Evolutionary conservation across 2,113 vertebrate genomes (phyloP).

Genomic region (Myotis brandtii): DNA sequence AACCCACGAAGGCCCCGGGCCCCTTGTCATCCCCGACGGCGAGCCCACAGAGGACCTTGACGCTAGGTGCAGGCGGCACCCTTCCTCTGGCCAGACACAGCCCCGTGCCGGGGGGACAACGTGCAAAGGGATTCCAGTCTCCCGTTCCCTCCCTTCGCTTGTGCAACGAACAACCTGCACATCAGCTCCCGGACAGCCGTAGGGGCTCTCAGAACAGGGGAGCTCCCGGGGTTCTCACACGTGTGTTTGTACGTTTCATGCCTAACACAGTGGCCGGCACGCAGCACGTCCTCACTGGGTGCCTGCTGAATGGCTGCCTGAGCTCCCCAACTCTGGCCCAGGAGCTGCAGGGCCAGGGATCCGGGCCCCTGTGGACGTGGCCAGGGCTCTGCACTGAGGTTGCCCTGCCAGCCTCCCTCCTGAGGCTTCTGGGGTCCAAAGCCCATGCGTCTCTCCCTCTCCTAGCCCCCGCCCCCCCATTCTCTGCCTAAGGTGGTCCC

Average conservation of each 20-base stretch:
- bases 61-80: background rate
- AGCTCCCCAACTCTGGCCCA: background rate
- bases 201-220: background rate
- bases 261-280: background rate
- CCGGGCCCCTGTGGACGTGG: background rate
- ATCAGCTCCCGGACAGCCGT: background rate
- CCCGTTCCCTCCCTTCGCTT: background rate
- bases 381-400: background rate
- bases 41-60: fast-evolving
- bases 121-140: background rate
- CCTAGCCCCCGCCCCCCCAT: background rate
- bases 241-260: background rate
- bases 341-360: background rate
- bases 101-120: background rate
- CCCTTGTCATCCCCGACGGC: background rate
- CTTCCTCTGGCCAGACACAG: background rate
- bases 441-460: background rate
- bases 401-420: background rate
- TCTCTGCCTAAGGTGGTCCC: background rate
- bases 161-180: background rate
- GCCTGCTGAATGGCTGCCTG: background rate
- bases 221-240: background rate
- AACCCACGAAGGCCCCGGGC: background rate
- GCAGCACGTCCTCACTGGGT: fast-evolving
- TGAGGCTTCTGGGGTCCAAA: background rate